Evolutionary conservation across 2,888 invertebrate species (phyloP).

Genomic region (Syrista parreyssii): DNA sequence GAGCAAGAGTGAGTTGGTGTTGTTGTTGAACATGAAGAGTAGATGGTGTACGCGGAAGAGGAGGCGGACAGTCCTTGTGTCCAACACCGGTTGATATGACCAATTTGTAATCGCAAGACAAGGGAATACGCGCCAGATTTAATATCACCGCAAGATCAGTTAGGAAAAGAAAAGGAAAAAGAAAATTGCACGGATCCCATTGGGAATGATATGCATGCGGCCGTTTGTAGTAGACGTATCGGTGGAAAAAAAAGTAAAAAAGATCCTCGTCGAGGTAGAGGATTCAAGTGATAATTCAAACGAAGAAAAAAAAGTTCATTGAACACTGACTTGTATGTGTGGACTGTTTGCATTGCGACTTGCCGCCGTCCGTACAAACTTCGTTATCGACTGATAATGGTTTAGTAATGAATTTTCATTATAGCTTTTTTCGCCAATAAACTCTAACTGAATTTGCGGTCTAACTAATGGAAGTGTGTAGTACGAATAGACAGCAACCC

Average conservation of each 20-base stretch:
- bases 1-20: slow-evolving; percentile 70
- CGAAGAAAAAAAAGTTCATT: neutral
- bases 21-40: slow-evolving; percentile 65
- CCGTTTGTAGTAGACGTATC: neutral
- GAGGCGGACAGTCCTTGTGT: slow-evolving; percentile 75
- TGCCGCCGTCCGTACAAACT: neutral
- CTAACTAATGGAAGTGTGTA: slow-evolving; percentile 2
- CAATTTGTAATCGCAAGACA: slow-evolving; percentile 56
- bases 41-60: slow-evolving; percentile 75
- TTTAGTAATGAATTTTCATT: neutral
- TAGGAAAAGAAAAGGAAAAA: slow-evolving; percentile 26
- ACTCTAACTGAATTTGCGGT: slow-evolving; percentile 47
- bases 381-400: neutral
- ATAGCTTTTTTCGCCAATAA: neutral
- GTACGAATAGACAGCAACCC: slow-evolving; percentile 16
- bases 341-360: neutral
- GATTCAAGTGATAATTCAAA: neutral
- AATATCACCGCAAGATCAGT: slow-evolving; percentile 61
- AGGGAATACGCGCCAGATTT: slow-evolving; percentile 60
- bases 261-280: neutral
- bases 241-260: neutral
- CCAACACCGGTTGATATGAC: slow-evolving; percentile 60
- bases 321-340: neutral
- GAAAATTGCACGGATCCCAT: neutral
- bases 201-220: neutral